Percentiles rank a stretch among this genome's conserved stretches.
Evolutionary conservation across 2,113 vertebrate species (phyloP).

Genomic region (Apodemus sylvaticus): DNA sequence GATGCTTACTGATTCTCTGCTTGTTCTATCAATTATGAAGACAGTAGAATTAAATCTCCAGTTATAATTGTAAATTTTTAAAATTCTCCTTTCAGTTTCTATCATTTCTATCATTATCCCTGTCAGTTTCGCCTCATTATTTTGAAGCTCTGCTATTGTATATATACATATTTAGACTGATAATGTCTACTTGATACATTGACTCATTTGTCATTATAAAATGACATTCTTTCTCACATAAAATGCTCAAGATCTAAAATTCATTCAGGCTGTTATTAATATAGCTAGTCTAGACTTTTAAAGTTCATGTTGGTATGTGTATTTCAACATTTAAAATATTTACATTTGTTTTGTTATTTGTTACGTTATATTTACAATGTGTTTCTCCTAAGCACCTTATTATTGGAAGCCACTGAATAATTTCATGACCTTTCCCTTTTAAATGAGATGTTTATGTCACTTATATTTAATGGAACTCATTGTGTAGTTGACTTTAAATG

Average conservation of each 20-base stretch:
- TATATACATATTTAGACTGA: neutral
- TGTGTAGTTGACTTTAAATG: neutral
- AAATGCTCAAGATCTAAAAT: neutral
- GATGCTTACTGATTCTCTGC: neutral
- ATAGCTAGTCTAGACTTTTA: neutral
- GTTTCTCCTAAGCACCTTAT: neutral
- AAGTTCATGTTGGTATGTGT: neutral
- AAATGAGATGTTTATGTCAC: neutral
- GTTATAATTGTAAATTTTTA: neutral
- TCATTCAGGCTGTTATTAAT: neutral
- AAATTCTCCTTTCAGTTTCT: neutral
- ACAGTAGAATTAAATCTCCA: neutral
- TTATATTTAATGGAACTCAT: conserved; percentile 1
- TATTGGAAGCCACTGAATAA: neutral
- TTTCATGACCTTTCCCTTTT: neutral
- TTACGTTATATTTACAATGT: neutral
- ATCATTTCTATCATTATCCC: neutral
- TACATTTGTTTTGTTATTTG: neutral
- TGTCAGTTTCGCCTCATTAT: neutral
- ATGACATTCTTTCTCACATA: neutral
- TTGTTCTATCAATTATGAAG: neutral
- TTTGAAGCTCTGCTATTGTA: neutral
- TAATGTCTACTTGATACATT: neutral
- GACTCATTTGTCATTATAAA: neutral
- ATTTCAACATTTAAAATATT: neutral